Evolutionary conservation across 2,113 vertebrate species (phyloP), one percentile per base, ranked within the genome.

Genomic region (Ictalurus punctatus): DNA sequence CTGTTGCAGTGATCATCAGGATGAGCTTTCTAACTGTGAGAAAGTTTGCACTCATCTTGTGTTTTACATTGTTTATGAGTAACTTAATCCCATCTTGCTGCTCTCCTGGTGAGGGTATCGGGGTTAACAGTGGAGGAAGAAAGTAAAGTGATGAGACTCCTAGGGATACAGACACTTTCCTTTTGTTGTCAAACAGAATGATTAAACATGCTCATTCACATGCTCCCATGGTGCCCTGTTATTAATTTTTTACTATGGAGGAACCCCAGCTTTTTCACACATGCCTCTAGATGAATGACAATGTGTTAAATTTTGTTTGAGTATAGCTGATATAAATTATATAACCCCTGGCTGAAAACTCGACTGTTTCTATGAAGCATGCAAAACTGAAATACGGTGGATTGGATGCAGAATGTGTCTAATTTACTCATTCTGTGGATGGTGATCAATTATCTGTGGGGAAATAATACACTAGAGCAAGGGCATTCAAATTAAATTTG

Each of bases 121-220:
- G 88, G 83, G 83, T 65, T 86, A 89, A 54, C 63, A 54, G 17
- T 59, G 52, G 83, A 86, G 88, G 76, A 85, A 85, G 81, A 85
- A 89, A 89, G 88, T 85, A 85, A 89, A 89, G 88, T 85, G 88
- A 80, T n/a, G 30, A 37, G 88, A 92, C 94, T 93, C 93, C 65
- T 89, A 58, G 93, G 95, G 94, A 95, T 94, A 85, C 80, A 92
- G 93, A 90, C 92, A 90, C 87, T 93, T 94, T 95, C 93, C 94
- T 95, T 95, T 92, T 95, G 94, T 96, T 95, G 94, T 96, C 95
- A 96, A 96, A 96, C 94, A 95, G 95, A 96, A 95, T 96, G 93
- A 95, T 94, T 96, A 96, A 96, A 95, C 94, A 95, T 73, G 91
- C 92, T 95, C 94, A 94, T 95, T 95, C 94, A 94, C 93, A 94